phyloP scores from a whole-genome alignment of 2,888 invertebrate species.

The Leptopilina drosophilae region DNA sequence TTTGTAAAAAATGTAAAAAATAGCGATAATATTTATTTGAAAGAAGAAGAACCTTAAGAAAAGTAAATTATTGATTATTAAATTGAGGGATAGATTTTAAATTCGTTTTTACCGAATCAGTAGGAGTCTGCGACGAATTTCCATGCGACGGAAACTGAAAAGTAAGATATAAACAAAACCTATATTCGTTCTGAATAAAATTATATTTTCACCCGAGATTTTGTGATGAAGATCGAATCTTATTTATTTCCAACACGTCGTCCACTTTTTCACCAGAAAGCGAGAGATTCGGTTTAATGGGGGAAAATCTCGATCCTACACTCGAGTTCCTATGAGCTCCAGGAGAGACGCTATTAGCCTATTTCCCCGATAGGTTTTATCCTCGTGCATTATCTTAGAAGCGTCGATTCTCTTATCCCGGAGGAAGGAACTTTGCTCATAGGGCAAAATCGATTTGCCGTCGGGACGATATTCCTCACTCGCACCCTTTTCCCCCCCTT shows the following conservation, averaged over 20 bases:
- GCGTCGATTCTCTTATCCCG: constrained; percentile 27
- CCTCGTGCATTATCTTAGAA: constrained; percentile 34
- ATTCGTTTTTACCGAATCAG: too few species aligned
- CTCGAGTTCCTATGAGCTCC: constrained; percentile 35
- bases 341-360: constrained; percentile 34
- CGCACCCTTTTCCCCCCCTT: neutral
- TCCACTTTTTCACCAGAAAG: constrained; percentile 6
- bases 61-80: too few species aligned
- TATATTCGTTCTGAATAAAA: neutral
- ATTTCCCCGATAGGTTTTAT: constrained; percentile 39
- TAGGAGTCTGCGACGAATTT: too few species aligned
- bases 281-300: constrained; percentile 4
- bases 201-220: neutral
- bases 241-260: constrained; percentile 26
- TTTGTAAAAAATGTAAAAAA: too few species aligned
- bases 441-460: constrained; percentile 35
- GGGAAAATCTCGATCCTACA: constrained; percentile 34
- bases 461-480: constrained; percentile 7
- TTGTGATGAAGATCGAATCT: neutral
- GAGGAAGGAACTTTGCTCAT: constrained; percentile 11
- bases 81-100: too few species aligned
- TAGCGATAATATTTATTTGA: too few species aligned
- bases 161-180: too few species aligned
- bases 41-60: too few species aligned
- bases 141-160: too few species aligned